Evolutionary conservation across 1,140 invertebrate genomes (phyloP).

Genomic region (Delia radicum): DNA sequence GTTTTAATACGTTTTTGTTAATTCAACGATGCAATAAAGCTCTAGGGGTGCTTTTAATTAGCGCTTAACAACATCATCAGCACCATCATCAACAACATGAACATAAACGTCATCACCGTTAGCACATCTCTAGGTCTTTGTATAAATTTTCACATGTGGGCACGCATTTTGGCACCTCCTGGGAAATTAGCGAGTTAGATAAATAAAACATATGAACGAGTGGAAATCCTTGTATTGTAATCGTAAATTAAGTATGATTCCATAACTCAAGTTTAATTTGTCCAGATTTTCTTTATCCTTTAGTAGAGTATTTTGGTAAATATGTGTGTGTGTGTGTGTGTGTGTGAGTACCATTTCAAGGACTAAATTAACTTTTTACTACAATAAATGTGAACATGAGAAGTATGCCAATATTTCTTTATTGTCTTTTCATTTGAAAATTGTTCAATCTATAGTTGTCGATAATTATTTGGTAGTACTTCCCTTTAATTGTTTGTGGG

Average conservation of each 20-base stretch:
- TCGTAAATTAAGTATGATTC: too few relatives aligned
- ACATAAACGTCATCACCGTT: background rate
- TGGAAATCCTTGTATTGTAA: background rate
- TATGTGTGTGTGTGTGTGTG: too few relatives aligned
- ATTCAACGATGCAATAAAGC: conserved; percentile 17
- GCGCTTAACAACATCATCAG: conserved; percentile 15
- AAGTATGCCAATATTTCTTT: too few relatives aligned
- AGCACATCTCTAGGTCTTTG: background rate
- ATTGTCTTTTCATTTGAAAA: too few relatives aligned
- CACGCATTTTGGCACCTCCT: background rate
- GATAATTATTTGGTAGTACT: background rate
- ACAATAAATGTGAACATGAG: too few relatives aligned
- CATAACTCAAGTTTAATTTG: too few relatives aligned
- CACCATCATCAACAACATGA: background rate
- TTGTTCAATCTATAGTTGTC: background rate
- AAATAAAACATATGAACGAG: background rate
- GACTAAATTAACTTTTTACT: too few relatives aligned
- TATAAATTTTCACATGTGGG: background rate
- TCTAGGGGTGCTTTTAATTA: conserved; percentile 22
- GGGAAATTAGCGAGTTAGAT: background rate
- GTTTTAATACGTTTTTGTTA: conserved; percentile 16
- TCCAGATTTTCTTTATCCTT: too few relatives aligned
- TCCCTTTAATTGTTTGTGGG: conserved; percentile 1
- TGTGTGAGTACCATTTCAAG: too few relatives aligned
- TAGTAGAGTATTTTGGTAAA: too few relatives aligned